Conservation (phyloP, 1,140 invertebrate genomes). For the Diachasma alloeum region DNA sequence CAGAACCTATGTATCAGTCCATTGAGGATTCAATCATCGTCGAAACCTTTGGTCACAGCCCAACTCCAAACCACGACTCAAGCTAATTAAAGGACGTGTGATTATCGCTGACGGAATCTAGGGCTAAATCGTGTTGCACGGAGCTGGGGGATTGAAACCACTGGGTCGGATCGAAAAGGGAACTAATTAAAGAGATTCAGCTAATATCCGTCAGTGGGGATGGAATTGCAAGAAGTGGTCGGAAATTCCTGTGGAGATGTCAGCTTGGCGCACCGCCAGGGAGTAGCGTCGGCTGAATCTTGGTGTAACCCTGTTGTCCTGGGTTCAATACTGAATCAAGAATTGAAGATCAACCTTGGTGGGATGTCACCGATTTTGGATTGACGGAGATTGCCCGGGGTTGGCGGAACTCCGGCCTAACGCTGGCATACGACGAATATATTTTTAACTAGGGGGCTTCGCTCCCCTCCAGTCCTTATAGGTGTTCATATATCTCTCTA, state of each 20-base stretch:
- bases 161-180: background rate
- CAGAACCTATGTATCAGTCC: background rate
- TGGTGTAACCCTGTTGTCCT: too few relatives aligned
- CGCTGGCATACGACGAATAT: too few relatives aligned
- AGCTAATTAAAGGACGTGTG: conserved; percentile 26
- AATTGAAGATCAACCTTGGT: too few relatives aligned
- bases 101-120: background rate
- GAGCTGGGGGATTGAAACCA: background rate
- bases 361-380: too few relatives aligned
- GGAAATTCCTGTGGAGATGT: too few relatives aligned
- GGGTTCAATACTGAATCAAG: background rate
- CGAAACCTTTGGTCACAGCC: background rate
- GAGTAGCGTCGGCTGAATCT: too few relatives aligned
- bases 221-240: background rate
- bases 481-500: too few relatives aligned
- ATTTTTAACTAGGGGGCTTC: too few relatives aligned
- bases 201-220: conserved; percentile 5
- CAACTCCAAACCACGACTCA: background rate
- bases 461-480: too few relatives aligned
- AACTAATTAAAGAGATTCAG: conserved; percentile 11
- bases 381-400: too few relatives aligned
- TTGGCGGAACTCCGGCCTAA: too few relatives aligned
- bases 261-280: too few relatives aligned
- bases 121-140: background rate
- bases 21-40: background rate